Percentiles rank a stretch among this genome's conserved stretches.
These are phyloP conservation scores for Uria aalge DNA, from an alignment of 2,113 vertebrate genomes.

Conservation along the genomic window DNA sequence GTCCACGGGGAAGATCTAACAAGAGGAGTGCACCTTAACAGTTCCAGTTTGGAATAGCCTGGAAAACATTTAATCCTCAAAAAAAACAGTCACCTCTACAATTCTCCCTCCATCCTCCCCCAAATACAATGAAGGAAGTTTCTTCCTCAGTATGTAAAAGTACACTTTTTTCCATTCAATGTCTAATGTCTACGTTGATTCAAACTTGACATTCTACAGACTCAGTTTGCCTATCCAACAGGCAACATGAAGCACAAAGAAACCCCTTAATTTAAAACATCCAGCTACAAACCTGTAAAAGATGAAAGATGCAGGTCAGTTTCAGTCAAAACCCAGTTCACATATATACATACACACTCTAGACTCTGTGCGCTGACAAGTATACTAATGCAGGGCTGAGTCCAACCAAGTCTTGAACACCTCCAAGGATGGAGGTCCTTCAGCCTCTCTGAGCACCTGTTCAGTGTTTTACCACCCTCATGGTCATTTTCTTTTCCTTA, in stretches of 20 bases:
- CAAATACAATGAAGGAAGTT: background rate
- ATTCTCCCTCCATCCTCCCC: background rate
- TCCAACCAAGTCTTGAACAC: background rate
- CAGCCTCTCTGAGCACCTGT: background rate
- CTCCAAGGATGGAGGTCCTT: background rate
- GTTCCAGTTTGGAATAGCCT: background rate
- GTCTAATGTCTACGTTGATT: background rate
- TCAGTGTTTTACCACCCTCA: background rate
- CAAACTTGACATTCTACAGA: background rate
- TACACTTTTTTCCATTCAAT: background rate
- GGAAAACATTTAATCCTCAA: background rate
- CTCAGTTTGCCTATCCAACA: background rate
- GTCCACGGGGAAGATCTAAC: background rate
- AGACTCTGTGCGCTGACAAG: background rate
- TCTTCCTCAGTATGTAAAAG: background rate
- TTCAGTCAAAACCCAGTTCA: background rate
- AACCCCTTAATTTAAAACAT: background rate
- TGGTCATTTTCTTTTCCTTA: background rate
- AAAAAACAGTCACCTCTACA: background rate
- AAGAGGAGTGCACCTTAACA: background rate
- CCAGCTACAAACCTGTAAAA: background rate
- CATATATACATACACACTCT: background rate
- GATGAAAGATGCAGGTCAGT: rapidly evolving
- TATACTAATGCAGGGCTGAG: background rate
- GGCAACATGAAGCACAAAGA: background rate